Evolutionary conservation across 2,888 invertebrate species (phyloP), one percentile per base, ranked within the genome.

Genomic region (Agrilus cyanescens): DNA sequence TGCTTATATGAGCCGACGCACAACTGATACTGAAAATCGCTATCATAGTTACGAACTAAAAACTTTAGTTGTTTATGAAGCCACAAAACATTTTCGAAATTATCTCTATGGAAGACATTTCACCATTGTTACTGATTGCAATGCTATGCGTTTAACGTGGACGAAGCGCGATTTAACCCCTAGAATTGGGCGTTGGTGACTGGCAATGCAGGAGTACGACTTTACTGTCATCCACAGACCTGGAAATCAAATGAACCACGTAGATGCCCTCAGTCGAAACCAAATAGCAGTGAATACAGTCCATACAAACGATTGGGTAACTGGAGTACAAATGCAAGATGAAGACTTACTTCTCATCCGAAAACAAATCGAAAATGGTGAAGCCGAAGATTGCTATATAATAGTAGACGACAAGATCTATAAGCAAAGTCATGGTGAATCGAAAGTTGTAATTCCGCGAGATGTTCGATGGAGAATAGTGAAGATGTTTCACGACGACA

Each of bases 141-240:
- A 37, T 10, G 45, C 50, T 3, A 32, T 50, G 10, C 46, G 38
- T 12, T 15, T 14, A 10, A 44, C 43, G 8, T 32, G 40, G 40
- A 15, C 13, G 13, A 40, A 46, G 33, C 43, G 31, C 13, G 38
- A 46, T 4, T 31, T 46, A 8, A 38, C 31, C n/a, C 52, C 54
- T 0, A 38, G 54, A 32, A 46, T 55, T 4, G 51, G 48, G 8
- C 40, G 58, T 20, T 57, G 58, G 58, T 53, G 54, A 43, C 34
- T 54, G 4, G 30, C 29, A 32, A 39, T 56, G 5, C 52, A 50
- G 41, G 56, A 59, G 25, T 57, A 51, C 42, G 42, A 43, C 2
- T 58, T 53, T 34, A 45, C 37, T 3, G 46, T 58, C 1, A 41
- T 48, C 18, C 51, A 57, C 38, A 40, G 56, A 32, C 46, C 53